These are phyloP conservation scores for Regulus satrapa DNA, from an alignment of 2,113 vertebrate genomes.

Conservation along the genomic window DNA sequence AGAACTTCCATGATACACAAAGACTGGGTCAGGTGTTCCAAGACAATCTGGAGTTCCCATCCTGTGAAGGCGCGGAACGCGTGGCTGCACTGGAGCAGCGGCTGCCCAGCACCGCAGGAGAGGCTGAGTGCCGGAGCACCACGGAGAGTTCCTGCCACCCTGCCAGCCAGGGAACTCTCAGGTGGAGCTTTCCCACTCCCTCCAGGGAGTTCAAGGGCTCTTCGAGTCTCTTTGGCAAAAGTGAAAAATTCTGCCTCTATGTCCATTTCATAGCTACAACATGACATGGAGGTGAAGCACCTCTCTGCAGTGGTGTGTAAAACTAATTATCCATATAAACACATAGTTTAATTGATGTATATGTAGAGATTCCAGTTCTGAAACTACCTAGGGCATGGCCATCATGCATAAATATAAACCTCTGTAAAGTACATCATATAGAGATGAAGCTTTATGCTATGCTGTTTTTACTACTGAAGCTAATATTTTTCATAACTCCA, in stretches of 20 bases:
- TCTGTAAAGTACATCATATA: not conserved
- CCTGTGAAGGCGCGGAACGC: rapidly evolving
- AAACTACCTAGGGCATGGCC: not conserved
- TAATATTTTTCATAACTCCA: not conserved
- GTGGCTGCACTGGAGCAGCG: rapidly evolving
- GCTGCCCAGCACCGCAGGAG: rapidly evolving
- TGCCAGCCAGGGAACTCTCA: rapidly evolving
- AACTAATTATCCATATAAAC: not conserved
- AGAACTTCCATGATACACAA: not conserved
- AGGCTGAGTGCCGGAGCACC: rapidly evolving
- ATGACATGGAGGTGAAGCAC: not conserved
- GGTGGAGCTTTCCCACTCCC: not conserved
- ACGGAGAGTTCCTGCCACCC: not conserved
- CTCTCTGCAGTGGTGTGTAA: not conserved
- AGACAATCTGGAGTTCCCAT: not conserved
- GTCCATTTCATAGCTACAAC: not conserved
- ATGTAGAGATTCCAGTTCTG: not conserved
- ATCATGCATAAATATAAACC: not conserved
- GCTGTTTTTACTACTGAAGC: not conserved
- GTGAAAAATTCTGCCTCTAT: not conserved
- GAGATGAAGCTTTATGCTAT: not conserved
- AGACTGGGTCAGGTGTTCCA: not conserved
- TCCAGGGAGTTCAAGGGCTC: not conserved
- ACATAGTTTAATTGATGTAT: not conserved
- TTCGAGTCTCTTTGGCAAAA: not conserved